A percentile compares a stretch with the other conserved stretches of the same genome.
Evolutionary conservation across 2,113 vertebrate species (phyloP).

Genomic region (Egretta garzetta): DNA sequence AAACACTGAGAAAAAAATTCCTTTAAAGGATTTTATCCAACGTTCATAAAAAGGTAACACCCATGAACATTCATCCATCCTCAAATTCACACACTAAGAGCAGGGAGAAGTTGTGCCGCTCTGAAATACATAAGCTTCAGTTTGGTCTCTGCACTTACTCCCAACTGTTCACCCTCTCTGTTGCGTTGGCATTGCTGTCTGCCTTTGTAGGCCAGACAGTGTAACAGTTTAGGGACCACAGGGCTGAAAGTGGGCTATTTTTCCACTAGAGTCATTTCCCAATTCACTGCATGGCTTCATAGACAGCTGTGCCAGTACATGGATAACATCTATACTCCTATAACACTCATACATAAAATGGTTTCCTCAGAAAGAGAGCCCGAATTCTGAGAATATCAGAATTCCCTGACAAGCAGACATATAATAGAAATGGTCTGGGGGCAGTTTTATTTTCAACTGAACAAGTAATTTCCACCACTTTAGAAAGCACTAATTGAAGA

Average conservation of each 20-base stretch:
- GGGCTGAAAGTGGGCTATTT: background rate
- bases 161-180: background rate
- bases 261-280: background rate
- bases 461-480: background rate
- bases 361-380: background rate
- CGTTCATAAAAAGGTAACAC: background rate
- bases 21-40: background rate
- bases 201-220: background rate
- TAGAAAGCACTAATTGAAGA: background rate
- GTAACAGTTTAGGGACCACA: background rate
- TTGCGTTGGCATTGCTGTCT: background rate
- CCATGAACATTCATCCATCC: background rate
- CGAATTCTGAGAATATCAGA: background rate
- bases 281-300: background rate
- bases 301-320: background rate
- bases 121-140: background rate
- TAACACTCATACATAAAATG: background rate
- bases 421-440: background rate
- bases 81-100: background rate
- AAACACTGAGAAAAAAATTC: background rate
- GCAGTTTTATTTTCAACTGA: background rate
- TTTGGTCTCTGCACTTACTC: background rate
- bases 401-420: background rate
- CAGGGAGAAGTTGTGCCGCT: background rate
- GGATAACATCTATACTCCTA: background rate